Base-by-base conservation (phyloP, 2,888 invertebrate species). In the Drosophila sordidula region DNA sequence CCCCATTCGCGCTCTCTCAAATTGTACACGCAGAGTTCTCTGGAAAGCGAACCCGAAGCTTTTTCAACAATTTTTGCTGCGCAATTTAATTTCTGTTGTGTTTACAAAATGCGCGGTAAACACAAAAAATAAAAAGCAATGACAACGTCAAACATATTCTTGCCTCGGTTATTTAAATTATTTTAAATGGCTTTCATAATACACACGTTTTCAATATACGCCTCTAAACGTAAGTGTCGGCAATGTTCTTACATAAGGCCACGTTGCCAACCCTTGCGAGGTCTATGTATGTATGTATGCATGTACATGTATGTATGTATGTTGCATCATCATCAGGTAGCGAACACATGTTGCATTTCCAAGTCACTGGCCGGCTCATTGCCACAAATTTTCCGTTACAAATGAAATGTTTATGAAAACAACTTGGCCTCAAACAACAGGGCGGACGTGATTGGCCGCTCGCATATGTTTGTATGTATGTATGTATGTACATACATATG, bases 21-120 rank as follows among this genome's bases (percentile, higher is more conserved):
- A 63, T 22, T 36, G 32, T 47, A 16, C 1, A 26, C 18, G 12
- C 41, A 25, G 63, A 46, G 68, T 67, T 77, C 73, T 74, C 36
- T 14, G 6, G 38, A 67, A 67, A 62, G 71, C 18, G 22, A 69
- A 50, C 41, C 18, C 25, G 14, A 55, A 83, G 62, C 70, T 76
- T 63, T 65, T 12, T 11, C 12, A 14, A 41, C 46, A 72, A 82
- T 56, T 67, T 66, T 83, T 82, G 83, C 82, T 87, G 82, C 82
- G 82, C 82, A 82, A 87, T 82, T 87, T 47, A 87, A 81, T 79
- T 82, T 81, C 65, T 83, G 80, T 70, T 82, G 61, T 79, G 77
- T 83, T 88, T 79, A 86, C 80, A 86, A 83, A 88, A 70, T 85
- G 76, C 86, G 88, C 88, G 87, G 68, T 82, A 79, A 83, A 86